A percentile compares a stretch with the other conserved stretches of the same genome.
phyloP scores from a whole-genome alignment of 2,113 vertebrate genomes.

The Rhinogobius similis region DNA sequence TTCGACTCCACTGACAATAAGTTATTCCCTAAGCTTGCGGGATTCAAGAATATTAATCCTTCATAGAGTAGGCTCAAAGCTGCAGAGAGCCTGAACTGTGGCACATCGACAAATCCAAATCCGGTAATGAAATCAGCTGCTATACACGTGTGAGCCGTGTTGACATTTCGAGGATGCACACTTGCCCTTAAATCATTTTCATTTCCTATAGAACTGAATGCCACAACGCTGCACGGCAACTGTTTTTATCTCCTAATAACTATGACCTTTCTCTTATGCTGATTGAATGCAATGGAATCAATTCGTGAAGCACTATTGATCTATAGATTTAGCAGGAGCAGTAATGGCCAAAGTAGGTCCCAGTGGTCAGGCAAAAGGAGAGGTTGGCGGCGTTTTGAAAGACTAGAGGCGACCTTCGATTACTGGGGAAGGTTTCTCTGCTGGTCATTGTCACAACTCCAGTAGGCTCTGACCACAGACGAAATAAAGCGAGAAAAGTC shows the following conservation, averaged over 20 bases:
- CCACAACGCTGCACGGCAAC: constrained; percentile 40
- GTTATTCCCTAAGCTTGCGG: constrained; percentile 54
- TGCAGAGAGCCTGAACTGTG: constrained; percentile 37
- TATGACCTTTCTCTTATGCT: constrained; percentile 59
- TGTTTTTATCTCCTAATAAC: constrained; percentile 59
- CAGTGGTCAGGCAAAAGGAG: constrained; percentile 19
- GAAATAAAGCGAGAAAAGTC: neutral
- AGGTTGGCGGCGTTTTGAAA: constrained; percentile 11
- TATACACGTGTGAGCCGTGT: constrained; percentile 44
- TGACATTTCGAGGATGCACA: constrained; percentile 61
- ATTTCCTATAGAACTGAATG: constrained; percentile 44
- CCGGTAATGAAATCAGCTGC: constrained; percentile 59
- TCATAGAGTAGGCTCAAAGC: constrained; percentile 46
- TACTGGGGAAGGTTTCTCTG: constrained; percentile 28
- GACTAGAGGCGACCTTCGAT: constrained; percentile 12
- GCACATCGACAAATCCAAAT: constrained; percentile 47
- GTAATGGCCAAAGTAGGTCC: constrained; percentile 30
- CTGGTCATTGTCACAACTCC: neutral
- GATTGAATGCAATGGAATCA: constrained; percentile 43
- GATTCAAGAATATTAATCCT: constrained; percentile 65
- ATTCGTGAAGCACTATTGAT: constrained; percentile 37
- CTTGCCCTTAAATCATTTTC: constrained; percentile 60
- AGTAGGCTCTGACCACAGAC: neutral
- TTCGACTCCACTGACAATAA: constrained; percentile 46
- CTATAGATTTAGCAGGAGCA: constrained; percentile 42